phyloP scores from a whole-genome alignment of 2,888 invertebrate genomes.

The Protonemura montana region DNA sequence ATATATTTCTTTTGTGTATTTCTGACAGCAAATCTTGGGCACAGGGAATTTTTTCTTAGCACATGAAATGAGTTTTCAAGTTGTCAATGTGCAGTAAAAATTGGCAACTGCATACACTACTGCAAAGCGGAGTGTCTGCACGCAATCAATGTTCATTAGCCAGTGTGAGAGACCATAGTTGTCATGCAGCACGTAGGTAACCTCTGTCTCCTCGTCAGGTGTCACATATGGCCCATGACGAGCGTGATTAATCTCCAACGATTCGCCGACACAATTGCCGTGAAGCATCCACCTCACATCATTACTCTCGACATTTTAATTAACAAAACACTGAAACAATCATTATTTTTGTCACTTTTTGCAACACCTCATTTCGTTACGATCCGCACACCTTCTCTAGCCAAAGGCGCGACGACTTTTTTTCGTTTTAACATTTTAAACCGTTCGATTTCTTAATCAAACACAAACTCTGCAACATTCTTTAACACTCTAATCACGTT shows the following conservation, averaged over 20 bases:
- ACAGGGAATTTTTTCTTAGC: background rate
- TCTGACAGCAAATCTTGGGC: too few relatives aligned
- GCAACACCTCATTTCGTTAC: background rate
- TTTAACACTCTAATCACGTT: slow-evolving; percentile 23
- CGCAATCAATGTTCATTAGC: background rate
- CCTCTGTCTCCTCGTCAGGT: background rate
- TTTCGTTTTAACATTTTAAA: slow-evolving; percentile 17
- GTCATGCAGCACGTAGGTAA: background rate
- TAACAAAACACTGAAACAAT: slow-evolving; percentile 27
- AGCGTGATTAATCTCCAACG: slow-evolving; percentile 23
- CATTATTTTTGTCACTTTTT: slow-evolving; percentile 36
- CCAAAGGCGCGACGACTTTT: slow-evolving; percentile 24
- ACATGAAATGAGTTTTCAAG: background rate
- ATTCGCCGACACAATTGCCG: background rate
- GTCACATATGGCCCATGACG: background rate
- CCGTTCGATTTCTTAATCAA: slow-evolving; percentile 36
- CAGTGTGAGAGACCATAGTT: background rate
- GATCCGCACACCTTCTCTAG: slow-evolving; percentile 13
- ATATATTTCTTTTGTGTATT: too few relatives aligned
- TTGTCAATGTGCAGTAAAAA: background rate
- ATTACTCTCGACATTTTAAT: slow-evolving; percentile 27
- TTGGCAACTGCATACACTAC: too few relatives aligned
- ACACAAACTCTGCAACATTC: slow-evolving; percentile 23
- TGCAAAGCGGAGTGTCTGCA: background rate
- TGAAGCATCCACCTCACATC: background rate